Percentiles rank a stretch among this genome's conserved stretches.
phyloP scores from a whole-genome alignment of 2,888 invertebrate genomes.

The Lepeophtheirus nordmannii region DNA sequence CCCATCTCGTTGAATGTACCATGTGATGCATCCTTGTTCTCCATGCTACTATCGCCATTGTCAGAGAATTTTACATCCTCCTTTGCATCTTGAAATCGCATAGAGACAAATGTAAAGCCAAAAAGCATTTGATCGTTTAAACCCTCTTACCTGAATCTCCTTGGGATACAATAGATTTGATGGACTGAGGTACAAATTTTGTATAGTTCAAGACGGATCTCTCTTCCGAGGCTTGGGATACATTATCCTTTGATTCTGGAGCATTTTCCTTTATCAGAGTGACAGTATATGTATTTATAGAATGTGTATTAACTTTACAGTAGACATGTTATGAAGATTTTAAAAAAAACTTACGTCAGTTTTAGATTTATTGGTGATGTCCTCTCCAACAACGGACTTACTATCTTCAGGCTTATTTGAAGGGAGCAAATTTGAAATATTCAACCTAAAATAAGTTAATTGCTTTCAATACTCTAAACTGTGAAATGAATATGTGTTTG shows the following conservation, averaged over 20 bases:
- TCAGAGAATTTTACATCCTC: too few species aligned
- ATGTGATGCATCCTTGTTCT: too few species aligned
- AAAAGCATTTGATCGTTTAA: too few species aligned
- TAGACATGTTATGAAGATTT: too few species aligned
- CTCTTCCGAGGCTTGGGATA: not conserved
- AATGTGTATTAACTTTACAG: too few species aligned
- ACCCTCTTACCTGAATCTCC: not conserved
- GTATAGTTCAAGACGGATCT: not conserved
- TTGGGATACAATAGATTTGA: not conserved
- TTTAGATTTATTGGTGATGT: not conserved
- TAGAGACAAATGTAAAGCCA: too few species aligned
- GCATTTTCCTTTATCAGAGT: not conserved
- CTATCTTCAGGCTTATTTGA: not conserved
- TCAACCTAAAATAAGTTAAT: not conserved
- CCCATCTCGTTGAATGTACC: too few species aligned
- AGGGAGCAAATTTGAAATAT: not conserved
- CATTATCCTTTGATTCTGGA: not conserved
- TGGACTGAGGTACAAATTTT: not conserved
- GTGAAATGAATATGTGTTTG: not conserved
- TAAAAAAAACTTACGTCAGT: not conserved
- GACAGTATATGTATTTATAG: not conserved
- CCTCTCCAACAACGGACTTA: not conserved
- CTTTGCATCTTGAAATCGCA: too few species aligned
- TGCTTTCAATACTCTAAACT: not conserved
- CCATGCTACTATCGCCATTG: too few species aligned